phyloP scores from a whole-genome alignment of 2,113 vertebrate species.

The Anarrhichthys ocellatus region DNA sequence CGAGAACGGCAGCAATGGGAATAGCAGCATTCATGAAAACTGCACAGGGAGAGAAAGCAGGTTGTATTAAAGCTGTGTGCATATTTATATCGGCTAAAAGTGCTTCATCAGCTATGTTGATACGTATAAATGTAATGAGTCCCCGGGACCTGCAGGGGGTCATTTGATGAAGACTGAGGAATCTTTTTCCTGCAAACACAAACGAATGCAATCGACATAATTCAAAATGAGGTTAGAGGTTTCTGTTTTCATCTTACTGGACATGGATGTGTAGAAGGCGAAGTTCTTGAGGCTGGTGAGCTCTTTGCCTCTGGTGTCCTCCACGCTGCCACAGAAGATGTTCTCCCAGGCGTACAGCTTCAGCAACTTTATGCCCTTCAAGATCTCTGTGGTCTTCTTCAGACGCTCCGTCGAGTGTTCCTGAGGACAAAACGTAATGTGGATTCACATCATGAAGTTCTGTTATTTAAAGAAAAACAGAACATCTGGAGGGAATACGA shows the following conservation, averaged over 20 bases:
- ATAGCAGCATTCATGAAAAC: constrained; percentile 99
- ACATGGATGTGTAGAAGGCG: constrained; percentile 77
- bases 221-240: background rate
- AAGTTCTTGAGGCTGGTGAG: constrained; percentile 74
- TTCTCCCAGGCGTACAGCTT: constrained; percentile 99
- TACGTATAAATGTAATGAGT: no score
- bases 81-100: no score
- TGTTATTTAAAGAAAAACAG: no score
- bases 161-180: no score
- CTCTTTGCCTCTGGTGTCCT: constrained; percentile 94
- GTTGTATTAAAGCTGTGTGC: background rate
- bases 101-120: no score
- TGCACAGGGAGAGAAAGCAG: constrained; percentile 69
- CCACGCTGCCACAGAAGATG: constrained; percentile 94
- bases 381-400: constrained; percentile 96
- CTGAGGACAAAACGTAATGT: constrained; percentile 68
- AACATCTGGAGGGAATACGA: background rate
- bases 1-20: constrained; percentile 96
- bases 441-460: background rate
- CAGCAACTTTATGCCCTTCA: constrained; percentile 96
- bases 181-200: background rate
- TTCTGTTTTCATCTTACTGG: constrained; percentile 59
- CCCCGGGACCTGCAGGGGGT: no score
- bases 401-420: constrained; percentile 98
- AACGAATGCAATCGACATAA: no score